Base-by-base conservation (phyloP, 2,888 invertebrate species). In the Deroplatys truncata region DNA sequence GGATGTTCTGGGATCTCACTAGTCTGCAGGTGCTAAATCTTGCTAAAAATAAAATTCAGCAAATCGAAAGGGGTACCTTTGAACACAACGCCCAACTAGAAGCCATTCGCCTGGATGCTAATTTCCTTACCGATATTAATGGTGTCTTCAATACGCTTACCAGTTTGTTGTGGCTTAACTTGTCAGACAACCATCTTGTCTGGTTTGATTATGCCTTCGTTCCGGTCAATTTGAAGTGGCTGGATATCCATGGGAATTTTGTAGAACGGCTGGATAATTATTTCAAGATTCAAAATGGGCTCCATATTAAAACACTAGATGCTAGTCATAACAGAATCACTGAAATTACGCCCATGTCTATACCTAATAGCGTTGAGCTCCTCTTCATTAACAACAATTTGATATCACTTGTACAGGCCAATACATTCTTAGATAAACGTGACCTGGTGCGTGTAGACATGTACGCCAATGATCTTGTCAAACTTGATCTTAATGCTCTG, bases 141-240 rank as follows among this genome's bases (percentile, higher is more conserved):
- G 98, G 98, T 28, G 97, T 98, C 90, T 97, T 98, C 93, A 96
- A 98, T 82, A 97, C 97, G 90, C 94, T 98, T 49, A 96, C 97
- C n/a, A 97, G 97, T 91, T 94, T 98, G 90, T 94, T 98, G 92
- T 97, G 98, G 97, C 94, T 98, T 90, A 98, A 98, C 94, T 95
- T 98, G 88, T 98, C 98, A 84, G 97, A 98, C 94, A 98, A 98
- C 94, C 97, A 97, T 94, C 94, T 98, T 92, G 97, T 97, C 92
- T 98, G 98, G 97, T 98, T 98, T 94, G 98, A 98, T 93, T 98
- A 98, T 93, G 98, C 98, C 89, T 97, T 98, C 93, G 96, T 98
- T 92, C 98, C 98, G 43, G 96, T 96, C 91, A 98, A 97, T 93
- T 94, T 98, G 90, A 97, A 97, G 94, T 98, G 98, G 97, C 94